These are phyloP conservation scores for Thera obeliscata DNA, from an alignment of 2,888 invertebrate genomes.

Conservation along the genomic window DNA sequence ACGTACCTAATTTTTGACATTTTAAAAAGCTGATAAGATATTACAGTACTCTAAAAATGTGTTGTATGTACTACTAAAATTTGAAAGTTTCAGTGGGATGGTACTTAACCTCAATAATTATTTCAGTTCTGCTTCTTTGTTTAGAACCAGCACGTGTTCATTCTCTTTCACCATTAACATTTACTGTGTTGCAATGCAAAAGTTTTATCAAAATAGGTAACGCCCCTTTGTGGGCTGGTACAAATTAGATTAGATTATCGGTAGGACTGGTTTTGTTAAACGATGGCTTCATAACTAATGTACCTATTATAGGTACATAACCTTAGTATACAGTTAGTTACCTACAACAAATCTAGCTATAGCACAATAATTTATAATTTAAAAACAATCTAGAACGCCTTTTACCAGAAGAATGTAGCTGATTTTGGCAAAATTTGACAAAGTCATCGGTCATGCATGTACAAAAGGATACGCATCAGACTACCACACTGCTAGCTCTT, in stretches of 20 bases:
- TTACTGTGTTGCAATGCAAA: slow-evolving; percentile 7
- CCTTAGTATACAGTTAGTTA: no score
- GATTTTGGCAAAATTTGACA: no score
- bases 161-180: slow-evolving; percentile 2
- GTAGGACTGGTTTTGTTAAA: neutral
- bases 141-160: slow-evolving; percentile 30
- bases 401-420: no score
- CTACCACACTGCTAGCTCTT: no score
- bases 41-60: neutral
- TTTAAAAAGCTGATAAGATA: neutral
- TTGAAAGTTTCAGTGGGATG: slow-evolving; percentile 14
- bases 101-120: slow-evolving; percentile 34
- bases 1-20: no score
- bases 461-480: no score
- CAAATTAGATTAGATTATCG: neutral
- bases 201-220: slow-evolving; percentile 3
- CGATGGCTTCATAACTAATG: neutral
- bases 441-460: no score
- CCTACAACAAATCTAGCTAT: no score
- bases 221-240: slow-evolving; percentile 5
- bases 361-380: no score
- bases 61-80: neutral
- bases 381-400: no score
- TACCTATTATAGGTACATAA: no score
- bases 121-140: slow-evolving; percentile 32